Percentiles rank a stretch among this genome's conserved stretches.
Conservation (phyloP, 2,888 invertebrate species). For the Cartodere bifasciata region DNA sequence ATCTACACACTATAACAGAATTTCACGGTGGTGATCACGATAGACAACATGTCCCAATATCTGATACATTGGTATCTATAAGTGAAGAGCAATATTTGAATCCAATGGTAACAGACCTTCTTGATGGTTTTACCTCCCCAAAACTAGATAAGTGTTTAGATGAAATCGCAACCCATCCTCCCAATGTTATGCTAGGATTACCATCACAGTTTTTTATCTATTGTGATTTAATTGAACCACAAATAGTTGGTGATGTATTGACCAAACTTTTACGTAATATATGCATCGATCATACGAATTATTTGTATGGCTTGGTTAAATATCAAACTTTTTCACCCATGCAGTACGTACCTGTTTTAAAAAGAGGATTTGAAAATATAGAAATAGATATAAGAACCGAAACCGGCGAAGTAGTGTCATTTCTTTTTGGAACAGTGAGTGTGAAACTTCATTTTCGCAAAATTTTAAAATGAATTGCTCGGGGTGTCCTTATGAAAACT, state of each 20-base stretch:
- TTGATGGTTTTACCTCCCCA: no score
- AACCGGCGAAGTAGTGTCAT: constrained; percentile 7
- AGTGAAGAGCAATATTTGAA: no score
- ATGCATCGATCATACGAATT: background rate
- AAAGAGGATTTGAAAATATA: constrained; percentile 8
- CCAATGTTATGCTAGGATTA: background rate
- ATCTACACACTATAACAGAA: no score
- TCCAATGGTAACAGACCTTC: no score
- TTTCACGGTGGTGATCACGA: no score
- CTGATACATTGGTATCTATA: no score
- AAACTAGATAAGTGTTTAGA: background rate
- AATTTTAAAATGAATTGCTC: background rate
- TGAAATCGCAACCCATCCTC: background rate
- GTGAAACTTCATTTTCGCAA: constrained; percentile 11
- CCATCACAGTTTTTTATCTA: constrained; percentile 1
- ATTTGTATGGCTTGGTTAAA: background rate
- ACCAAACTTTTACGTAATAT: background rate
- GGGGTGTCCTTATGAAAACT: constrained; percentile 9
- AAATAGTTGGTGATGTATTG: background rate
- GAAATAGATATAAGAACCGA: constrained; percentile 10
- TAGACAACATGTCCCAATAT: no score
- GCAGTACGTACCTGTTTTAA: constrained; percentile 14
- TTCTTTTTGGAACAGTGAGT: constrained; percentile 4
- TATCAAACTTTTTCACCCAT: constrained; percentile 1
- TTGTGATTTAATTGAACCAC: background rate